phyloP scores from a whole-genome alignment of 1,140 invertebrate genomes.

The Drosophila repletoides region DNA sequence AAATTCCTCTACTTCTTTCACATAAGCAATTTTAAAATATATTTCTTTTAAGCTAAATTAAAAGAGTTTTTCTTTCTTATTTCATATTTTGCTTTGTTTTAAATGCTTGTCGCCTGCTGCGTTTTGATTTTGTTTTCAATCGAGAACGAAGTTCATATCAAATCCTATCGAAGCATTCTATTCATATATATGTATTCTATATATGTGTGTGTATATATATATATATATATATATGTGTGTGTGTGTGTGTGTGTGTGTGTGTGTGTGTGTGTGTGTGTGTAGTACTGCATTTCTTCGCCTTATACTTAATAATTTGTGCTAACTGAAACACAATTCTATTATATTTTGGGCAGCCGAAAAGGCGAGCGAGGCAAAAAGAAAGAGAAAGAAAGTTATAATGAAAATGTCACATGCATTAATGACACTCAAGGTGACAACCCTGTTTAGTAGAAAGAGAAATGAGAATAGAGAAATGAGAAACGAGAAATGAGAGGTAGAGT shows the following conservation, averaged over 20 bases:
- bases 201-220: too few species aligned
- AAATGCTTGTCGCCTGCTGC: too few species aligned
- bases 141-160: too few species aligned
- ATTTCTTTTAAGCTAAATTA: background rate
- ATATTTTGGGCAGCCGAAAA: constrained; percentile 20
- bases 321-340: constrained; percentile 15
- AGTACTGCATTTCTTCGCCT: too few species aligned
- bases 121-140: too few species aligned
- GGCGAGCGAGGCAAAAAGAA: constrained; percentile 45
- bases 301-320: constrained; percentile 6
- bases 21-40: background rate
- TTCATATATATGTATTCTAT: too few species aligned
- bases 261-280: too few species aligned
- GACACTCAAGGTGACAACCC: constrained; percentile 74
- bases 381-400: constrained; percentile 68
- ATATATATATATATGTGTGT: too few species aligned
- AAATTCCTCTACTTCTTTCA: background rate
- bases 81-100: too few species aligned
- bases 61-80: background rate
- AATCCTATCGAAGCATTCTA: too few species aligned
- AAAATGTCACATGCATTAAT: constrained; percentile 77
- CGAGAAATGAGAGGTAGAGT: constrained; percentile 6
- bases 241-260: too few species aligned
- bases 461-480: background rate
- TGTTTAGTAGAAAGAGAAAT: constrained; percentile 37